Evolutionary conservation across 2,113 vertebrate genomes (phyloP), one percentile per base, ranked within the genome.

Genomic region (Clupea harengus): DNA sequence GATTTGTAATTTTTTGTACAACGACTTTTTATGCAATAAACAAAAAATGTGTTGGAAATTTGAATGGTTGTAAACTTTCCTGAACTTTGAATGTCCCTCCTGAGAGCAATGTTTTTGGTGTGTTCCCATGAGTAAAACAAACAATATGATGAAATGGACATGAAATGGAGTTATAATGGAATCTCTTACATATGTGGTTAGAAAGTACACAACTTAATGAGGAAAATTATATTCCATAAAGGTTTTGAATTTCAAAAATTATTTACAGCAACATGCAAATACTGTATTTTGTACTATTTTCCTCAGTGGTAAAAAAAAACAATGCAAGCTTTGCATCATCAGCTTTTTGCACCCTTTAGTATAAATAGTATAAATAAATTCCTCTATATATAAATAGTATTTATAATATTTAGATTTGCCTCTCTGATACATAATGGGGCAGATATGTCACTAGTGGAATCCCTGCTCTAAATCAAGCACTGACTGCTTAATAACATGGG

Each of bases 341-440:
- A 83, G 50, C 88, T 85, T 86, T 87, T 15, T 60, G 88, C 83
- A 83, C 54, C 88, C 86, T 86, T 87, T 15, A 67, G 88, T 94
- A 94, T 95, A 95, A 95, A 95, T 94, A 94, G 88, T 93, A 94
- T 95, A 94, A 95, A 94, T 95, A 94, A 89, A 46, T 89, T 87
- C 6, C 18, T 91, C 90, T 89, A 81, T 91, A 90, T 89, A 93
- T 93, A 94, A 94, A 94, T 91, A 92, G 86, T 83, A 87, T 89
- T 88, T 82, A 85, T 25, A 84, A 50, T 13, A 60, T 45, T 78
- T 39, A 78, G 15, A 32, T 86, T 11, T 89, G 84, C 87, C 60
- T 84, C 84, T 89, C 83, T 84, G 85, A 82, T 82, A 72, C 83
- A 83, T 28, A 83, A 46, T 87, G 78, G 81, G 72, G 89, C 82